Conservation (phyloP, 35 echinoderm and acorn worm species). For the Apostichopus parvimensis region DNA sequence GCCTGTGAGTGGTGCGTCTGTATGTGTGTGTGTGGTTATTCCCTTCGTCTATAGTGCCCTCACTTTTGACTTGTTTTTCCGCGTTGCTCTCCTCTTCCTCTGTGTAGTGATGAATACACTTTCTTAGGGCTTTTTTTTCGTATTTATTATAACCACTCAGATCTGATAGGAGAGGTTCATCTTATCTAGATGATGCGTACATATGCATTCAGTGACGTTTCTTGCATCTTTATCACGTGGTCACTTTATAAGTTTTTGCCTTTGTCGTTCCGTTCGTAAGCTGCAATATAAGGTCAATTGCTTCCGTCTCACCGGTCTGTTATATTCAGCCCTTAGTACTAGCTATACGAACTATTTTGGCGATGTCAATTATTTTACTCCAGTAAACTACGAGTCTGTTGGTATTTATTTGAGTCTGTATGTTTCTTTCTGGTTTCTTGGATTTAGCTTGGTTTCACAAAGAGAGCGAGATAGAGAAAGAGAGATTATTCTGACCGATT, state of each 20-base stretch:
- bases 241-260: not conserved
- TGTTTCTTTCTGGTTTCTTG: not conserved
- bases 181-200: not conserved
- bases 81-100: not conserved
- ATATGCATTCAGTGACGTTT: not conserved
- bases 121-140: too few relatives aligned
- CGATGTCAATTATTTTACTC: not conserved
- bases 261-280: not conserved
- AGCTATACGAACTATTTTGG: not conserved
- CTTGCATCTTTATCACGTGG: not conserved
- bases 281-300: conserved; percentile 48
- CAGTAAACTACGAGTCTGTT: not conserved
- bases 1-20: too few relatives aligned
- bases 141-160: too few relatives aligned
- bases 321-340: conserved; percentile 17
- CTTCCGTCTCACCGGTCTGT: not conserved
- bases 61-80: not conserved
- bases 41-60: not conserved
- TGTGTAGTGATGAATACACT: not conserved
- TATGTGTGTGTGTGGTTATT: too few relatives aligned
- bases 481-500: not conserved
- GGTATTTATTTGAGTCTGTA: not conserved
- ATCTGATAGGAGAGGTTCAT: not conserved
- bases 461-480: too few relatives aligned
- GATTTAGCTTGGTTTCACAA: not conserved